These are phyloP conservation scores for Rhagium mordax DNA, from an alignment of 2,888 invertebrate genomes.

Conservation along the genomic window DNA sequence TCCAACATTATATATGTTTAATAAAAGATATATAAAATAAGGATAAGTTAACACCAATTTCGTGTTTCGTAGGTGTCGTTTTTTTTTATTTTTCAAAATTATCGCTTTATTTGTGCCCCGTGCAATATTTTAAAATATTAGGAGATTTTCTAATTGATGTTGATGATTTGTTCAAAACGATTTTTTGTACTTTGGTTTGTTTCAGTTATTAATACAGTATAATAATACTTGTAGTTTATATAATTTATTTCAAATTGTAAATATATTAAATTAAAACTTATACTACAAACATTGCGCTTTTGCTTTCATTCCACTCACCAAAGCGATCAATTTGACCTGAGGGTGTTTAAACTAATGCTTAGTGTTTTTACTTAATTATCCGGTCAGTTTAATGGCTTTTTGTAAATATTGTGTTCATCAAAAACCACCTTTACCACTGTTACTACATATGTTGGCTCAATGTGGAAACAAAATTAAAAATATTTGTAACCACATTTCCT, in stretches of 20 bases:
- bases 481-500: too few species aligned
- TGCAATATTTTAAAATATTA: conserved; percentile 10
- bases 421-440: too few species aligned
- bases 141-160: conserved; percentile 11
- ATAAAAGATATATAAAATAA: background rate
- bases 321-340: too few species aligned
- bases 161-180: background rate
- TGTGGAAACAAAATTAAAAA: too few species aligned
- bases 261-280: conserved; percentile 41
- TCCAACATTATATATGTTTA: conserved; percentile 10
- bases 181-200: conserved; percentile 16
- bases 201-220: conserved; percentile 16
- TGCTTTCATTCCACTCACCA: background rate
- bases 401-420: too few species aligned
- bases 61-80: background rate
- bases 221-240: conserved; percentile 45
- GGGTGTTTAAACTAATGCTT: too few species aligned
- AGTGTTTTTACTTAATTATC: too few species aligned
- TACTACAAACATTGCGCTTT: background rate
- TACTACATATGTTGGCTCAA: too few species aligned
- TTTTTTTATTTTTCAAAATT: conserved; percentile 1
- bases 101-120: background rate
- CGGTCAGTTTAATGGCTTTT: too few species aligned
- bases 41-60: background rate
- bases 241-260: conserved; percentile 53